Conservation (phyloP, 2,797 vertebrate species). For the Valencia hispanica region DNA sequence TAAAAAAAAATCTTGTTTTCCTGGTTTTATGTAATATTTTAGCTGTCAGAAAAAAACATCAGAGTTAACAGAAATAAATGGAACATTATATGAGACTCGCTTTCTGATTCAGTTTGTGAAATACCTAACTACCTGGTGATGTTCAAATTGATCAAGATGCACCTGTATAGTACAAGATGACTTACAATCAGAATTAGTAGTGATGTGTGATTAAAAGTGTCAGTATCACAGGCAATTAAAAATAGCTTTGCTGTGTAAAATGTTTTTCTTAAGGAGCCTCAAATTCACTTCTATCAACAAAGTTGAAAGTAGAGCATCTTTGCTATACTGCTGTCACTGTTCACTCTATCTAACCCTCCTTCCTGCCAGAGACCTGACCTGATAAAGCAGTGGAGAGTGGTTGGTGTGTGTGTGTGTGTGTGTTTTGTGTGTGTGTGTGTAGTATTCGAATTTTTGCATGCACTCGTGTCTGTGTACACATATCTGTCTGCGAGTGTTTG, state of each 20-base stretch:
- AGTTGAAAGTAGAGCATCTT: slow-evolving; percentile 71
- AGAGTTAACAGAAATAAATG: neutral
- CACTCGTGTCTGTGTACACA: slow-evolving; percentile 38
- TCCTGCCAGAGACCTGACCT: slow-evolving; percentile 67
- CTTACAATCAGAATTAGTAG: neutral
- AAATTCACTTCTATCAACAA: slow-evolving; percentile 30
- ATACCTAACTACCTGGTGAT: too few species aligned
- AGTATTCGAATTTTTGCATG: slow-evolving; percentile 30
- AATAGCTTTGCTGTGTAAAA: slow-evolving; percentile 13
- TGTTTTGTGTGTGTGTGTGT: slow-evolving; percentile 39
- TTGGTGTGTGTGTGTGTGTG: slow-evolving; percentile 40
- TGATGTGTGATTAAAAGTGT: neutral
- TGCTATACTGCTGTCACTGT: slow-evolving; percentile 45
- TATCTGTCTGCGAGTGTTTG: slow-evolving; percentile 43
- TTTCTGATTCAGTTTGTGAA: too few species aligned
- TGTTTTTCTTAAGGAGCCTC: slow-evolving; percentile 32
- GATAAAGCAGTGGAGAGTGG: slow-evolving; percentile 61
- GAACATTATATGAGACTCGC: too few species aligned
- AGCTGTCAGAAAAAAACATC: neutral
- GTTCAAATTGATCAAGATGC: too few species aligned
- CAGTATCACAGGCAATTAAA: neutral
- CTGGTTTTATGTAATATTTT: neutral
- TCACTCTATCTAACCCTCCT: slow-evolving; percentile 47
- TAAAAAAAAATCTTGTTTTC: neutral
- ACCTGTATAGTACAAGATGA: too few species aligned